Evolutionary conservation across 2,113 vertebrate species (phyloP).

Genomic region (Ifrita kowaldi): DNA sequence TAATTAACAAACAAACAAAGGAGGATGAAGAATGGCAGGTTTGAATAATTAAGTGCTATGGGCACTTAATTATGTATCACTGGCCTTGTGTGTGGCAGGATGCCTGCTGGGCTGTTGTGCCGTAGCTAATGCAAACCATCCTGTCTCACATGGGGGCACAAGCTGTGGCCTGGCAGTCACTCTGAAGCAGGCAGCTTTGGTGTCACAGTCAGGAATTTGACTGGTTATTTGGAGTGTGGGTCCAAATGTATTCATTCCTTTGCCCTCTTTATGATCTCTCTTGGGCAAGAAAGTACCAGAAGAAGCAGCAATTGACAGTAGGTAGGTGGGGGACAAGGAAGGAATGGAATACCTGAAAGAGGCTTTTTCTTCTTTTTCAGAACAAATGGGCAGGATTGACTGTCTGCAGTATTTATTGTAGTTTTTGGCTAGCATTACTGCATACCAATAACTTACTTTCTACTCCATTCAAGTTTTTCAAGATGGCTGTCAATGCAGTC

Average conservation of each 20-base stretch:
- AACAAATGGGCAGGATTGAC: background rate
- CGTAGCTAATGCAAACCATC: background rate
- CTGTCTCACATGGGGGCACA: background rate
- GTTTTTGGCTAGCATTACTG: background rate
- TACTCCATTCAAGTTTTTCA: background rate
- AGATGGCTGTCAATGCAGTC: background rate
- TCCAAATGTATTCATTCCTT: background rate
- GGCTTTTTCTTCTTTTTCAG: background rate
- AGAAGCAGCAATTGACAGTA: background rate
- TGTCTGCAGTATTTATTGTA: background rate
- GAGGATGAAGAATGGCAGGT: background rate
- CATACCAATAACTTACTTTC: background rate
- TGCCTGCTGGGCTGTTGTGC: background rate
- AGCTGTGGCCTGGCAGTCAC: background rate
- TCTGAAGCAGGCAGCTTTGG: background rate
- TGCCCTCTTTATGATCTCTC: background rate
- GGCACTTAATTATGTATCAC: too few relatives aligned
- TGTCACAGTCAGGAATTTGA: background rate
- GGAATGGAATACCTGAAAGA: background rate
- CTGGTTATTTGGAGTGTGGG: background rate
- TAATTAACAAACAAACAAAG: background rate
- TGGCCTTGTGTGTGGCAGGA: background rate
- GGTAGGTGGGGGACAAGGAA: background rate
- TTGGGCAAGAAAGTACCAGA: background rate
- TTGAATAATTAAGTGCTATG: background rate